Evolutionary conservation across 2,888 invertebrate species (phyloP).

Genomic region (Himalopsyche tibetana): DNA sequence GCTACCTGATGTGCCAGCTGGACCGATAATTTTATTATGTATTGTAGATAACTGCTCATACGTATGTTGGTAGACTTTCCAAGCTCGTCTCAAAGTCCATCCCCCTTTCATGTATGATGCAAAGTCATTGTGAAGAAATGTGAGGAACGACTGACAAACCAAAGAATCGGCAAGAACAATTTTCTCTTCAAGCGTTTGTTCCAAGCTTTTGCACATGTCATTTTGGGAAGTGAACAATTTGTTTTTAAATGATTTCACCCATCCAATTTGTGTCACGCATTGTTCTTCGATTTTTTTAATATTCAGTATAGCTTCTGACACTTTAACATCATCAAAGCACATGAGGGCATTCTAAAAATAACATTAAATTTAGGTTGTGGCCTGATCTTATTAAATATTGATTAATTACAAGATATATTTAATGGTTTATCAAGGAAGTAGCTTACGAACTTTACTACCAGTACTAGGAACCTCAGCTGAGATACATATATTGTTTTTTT

Average conservation of each 20-base stretch:
- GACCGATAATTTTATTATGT: constrained; percentile 74
- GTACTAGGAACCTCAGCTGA: no score
- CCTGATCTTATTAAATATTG: no score
- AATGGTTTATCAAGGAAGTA: no score
- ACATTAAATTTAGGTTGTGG: no score
- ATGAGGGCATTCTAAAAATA: constrained; percentile 80
- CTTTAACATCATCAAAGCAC: constrained; percentile 83
- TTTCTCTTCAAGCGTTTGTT: constrained; percentile 78
- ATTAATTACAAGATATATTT: not conserved
- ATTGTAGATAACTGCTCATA: constrained; percentile 76
- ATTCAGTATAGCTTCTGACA: constrained; percentile 76
- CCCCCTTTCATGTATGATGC: constrained; percentile 80
- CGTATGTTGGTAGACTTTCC: constrained; percentile 82
- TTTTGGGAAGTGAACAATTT: constrained; percentile 67
- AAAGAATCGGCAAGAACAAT: constrained; percentile 82
- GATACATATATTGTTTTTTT: no score
- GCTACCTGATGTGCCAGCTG: not conserved
- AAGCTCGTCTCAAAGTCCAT: constrained; percentile 82
- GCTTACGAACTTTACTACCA: no score
- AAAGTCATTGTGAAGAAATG: constrained; percentile 81
- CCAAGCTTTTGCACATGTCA: constrained; percentile 67
- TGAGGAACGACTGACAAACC: constrained; percentile 80
- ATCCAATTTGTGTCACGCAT: constrained; percentile 76
- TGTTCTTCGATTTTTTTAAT: constrained; percentile 79
- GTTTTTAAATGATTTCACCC: constrained; percentile 76